phyloP scores from a whole-genome alignment of 2,888 invertebrate genomes.

The Poecilobothrus nobilitatus region DNA sequence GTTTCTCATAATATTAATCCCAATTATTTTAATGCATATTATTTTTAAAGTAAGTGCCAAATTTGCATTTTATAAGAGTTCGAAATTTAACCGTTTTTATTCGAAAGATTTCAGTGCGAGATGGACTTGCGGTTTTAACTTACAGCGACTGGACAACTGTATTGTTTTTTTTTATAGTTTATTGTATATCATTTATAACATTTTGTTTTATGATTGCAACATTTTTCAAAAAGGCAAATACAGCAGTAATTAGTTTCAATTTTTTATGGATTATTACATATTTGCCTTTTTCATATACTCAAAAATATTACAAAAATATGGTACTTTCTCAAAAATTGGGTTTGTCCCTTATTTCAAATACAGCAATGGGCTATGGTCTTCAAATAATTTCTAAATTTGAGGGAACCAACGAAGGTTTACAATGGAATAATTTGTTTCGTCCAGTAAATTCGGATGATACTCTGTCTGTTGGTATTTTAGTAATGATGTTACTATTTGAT shows the following conservation, averaged over 20 bases:
- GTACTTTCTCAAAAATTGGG: constrained; percentile 50
- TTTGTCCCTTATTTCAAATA: constrained; percentile 59
- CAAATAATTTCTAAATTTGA: constrained; percentile 56
- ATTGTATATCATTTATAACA: constrained; percentile 57
- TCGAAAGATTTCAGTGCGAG: constrained; percentile 43
- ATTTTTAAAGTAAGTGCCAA: constrained; percentile 48
- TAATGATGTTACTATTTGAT: constrained; percentile 54
- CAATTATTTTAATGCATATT: constrained; percentile 48
- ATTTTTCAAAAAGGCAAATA: constrained; percentile 66
- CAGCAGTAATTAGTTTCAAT: constrained; percentile 62
- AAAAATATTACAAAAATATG: constrained; percentile 55
- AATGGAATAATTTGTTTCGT: constrained; percentile 46
- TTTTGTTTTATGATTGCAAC: constrained; percentile 68
- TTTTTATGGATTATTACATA: constrained; percentile 64
- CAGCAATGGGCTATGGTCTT: constrained; percentile 61
- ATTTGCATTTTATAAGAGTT: not conserved
- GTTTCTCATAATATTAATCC: constrained; percentile 53
- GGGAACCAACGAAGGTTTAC: constrained; percentile 52
- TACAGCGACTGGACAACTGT: constrained; percentile 57
- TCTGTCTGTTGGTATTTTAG: constrained; percentile 59
- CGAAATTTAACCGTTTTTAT: constrained; percentile 12
- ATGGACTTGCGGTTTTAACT: constrained; percentile 54
- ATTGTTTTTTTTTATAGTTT: constrained; percentile 59
- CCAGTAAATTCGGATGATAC: constrained; percentile 55
- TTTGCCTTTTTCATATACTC: constrained; percentile 59